phyloP scores from a whole-genome alignment of 2,888 invertebrate species.

The Clostera curtula region DNA sequence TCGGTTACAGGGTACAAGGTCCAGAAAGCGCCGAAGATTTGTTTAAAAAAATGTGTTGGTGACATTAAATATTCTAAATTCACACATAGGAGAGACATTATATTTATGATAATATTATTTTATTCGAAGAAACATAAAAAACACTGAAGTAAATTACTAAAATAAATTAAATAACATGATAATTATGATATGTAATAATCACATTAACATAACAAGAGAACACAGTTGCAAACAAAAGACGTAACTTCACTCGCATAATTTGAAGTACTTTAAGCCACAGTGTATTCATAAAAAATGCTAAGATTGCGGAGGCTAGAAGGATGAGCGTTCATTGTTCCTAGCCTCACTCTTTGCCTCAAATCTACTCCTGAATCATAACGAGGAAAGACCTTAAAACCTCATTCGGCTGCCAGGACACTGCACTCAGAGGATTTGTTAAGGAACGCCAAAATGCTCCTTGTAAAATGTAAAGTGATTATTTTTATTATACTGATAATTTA shows the following conservation, averaged over 20 bases:
- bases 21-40: too few species aligned
- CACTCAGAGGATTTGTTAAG: too few species aligned
- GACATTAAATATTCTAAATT: too few species aligned
- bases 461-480: too few species aligned
- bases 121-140: too few species aligned
- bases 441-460: too few species aligned
- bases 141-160: too few species aligned
- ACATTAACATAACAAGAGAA: conserved; percentile 8
- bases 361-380: conserved; percentile 61
- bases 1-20: too few species aligned
- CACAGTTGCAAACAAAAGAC: conserved; percentile 31
- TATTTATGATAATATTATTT: too few species aligned
- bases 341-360: conserved; percentile 40
- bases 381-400: conserved; percentile 66
- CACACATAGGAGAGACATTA: too few species aligned
- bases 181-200: neutral
- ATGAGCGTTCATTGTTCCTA: conserved; percentile 51
- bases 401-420: conserved; percentile 60
- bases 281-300: conserved; percentile 60
- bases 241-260: conserved; percentile 46
- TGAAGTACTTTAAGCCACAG: conserved; percentile 49
- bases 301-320: conserved; percentile 48
- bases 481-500: too few species aligned
- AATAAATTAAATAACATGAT: neutral
- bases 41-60: too few species aligned